Evolutionary conservation across 35 echinoderm and acorn worm genomes (phyloP), one percentile per base, ranked within the genome.

Genomic region (Apostichopus californicus): DNA sequence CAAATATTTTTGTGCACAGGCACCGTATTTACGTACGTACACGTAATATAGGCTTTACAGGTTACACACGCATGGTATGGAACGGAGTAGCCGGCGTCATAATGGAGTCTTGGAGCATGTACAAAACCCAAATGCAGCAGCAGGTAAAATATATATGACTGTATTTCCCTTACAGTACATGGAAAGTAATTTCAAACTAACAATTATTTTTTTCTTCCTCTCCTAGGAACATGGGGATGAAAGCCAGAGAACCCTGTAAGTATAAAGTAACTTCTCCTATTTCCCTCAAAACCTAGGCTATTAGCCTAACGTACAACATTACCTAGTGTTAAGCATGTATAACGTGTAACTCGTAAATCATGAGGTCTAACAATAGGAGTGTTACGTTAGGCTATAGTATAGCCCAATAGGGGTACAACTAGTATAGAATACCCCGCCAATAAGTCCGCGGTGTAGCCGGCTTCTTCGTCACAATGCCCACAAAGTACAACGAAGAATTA

Each of bases 51-150:
- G 71, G 71, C 21, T 22, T 9, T 75, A 20, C n/a, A 75, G 6
- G 12, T 75, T 75, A 75, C 71, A 75, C 15, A 20, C 71, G 71
- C 71, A 75, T 75, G 71, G 71, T 22, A 75, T 75, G 71, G 20
- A 75, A 18, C 71, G 71, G n/a, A 75, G 71, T 18, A 75, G 71
- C 71, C 71, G 71, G 71, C 71, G 71, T 20, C 71, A 46, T 46
- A 46, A 75, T 75, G 71, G 71, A 75, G 7, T 75, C 71, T 13
- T 75, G 71, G 71, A 75, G n/a, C 21, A 75, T 75, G 71, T 75
- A 75, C 17, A 75, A 18, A 75, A 75, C 71, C 71, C 71, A 18
- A 75, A 75, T 75, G 71, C 71, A 75, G 15, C 71, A 18, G 71
- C 71, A 75, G 71, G 71, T 75, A 68, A 75, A 22, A 21, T 75